Conservation (phyloP, 2,888 invertebrate genomes). For the Thumatha senex region DNA sequence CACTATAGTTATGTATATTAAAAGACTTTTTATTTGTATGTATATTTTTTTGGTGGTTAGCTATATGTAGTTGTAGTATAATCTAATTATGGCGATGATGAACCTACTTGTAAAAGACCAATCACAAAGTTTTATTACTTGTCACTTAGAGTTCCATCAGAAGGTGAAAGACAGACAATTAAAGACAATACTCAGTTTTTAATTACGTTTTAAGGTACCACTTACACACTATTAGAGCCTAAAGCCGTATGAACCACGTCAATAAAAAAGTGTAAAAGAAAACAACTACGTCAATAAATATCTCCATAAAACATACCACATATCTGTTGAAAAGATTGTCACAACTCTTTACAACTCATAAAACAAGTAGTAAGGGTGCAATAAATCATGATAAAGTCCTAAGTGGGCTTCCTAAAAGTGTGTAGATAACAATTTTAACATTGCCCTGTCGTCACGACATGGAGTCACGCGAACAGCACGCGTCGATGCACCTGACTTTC, state of each 20-base stretch:
- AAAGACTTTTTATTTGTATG: no score
- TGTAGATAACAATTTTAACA: constrained; percentile 64
- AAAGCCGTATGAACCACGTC: not conserved
- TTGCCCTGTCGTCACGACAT: constrained; percentile 49
- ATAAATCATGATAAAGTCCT: constrained; percentile 64
- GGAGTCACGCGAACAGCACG: constrained; percentile 56
- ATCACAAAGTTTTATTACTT: no score
- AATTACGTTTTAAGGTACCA: no score
- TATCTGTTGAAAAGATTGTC: constrained; percentile 2
- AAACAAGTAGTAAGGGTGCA: constrained; percentile 44
- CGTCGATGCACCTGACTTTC: constrained; percentile 11
- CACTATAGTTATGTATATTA: no score
- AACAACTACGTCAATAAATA: not conserved
- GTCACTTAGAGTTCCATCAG: no score
- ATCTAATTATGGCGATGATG: no score
- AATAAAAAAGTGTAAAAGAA: not conserved
- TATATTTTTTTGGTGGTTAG: no score
- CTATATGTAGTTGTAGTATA: no score
- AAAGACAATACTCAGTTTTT: no score
- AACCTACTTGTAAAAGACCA: no score
- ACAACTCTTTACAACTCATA: constrained; percentile 22
- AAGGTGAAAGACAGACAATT: no score
- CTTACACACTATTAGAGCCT: not conserved
- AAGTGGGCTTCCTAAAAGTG: constrained; percentile 52
- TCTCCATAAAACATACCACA: not conserved